A percentile compares a stretch with the other conserved stretches of the same genome.
These are phyloP conservation scores for Agrotis puta DNA, from an alignment of 2,888 invertebrate species.

Conservation along the genomic window DNA sequence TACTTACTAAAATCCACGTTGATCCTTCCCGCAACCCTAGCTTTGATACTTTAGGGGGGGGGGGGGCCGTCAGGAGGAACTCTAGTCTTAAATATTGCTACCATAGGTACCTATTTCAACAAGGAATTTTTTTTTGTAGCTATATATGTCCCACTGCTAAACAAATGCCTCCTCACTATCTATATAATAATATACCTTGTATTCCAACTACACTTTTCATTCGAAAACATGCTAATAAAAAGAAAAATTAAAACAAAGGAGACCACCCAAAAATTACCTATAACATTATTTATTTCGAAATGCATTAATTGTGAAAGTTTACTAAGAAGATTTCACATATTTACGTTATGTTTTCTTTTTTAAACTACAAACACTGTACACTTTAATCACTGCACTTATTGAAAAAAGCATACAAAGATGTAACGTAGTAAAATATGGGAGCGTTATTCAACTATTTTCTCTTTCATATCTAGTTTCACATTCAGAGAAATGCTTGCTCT, in stretches of 20 bases:
- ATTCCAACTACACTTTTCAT: too few species aligned
- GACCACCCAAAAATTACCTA: too few species aligned
- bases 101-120: too few species aligned
- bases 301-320: background rate
- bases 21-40: too few species aligned
- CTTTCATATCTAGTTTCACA: conserved; percentile 61
- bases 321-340: background rate
- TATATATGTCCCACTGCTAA: too few species aligned
- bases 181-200: too few species aligned
- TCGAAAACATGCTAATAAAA: background rate
- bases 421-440: conserved; percentile 5
- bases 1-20: too few species aligned
- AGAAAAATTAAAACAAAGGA: background rate
- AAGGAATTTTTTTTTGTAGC: too few species aligned
- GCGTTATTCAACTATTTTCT: conserved; percentile 32
- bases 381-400: conserved; percentile 17
- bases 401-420: background rate
- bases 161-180: too few species aligned
- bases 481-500: conserved; percentile 57
- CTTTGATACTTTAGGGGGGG: too few species aligned
- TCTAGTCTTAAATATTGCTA: too few species aligned
- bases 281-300: background rate
- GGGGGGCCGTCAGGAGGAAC: too few species aligned
- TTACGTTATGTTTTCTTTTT: background rate
- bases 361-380: background rate